Base-by-base conservation (phyloP, 2,113 vertebrate species). In the Stegastes partitus region DNA sequence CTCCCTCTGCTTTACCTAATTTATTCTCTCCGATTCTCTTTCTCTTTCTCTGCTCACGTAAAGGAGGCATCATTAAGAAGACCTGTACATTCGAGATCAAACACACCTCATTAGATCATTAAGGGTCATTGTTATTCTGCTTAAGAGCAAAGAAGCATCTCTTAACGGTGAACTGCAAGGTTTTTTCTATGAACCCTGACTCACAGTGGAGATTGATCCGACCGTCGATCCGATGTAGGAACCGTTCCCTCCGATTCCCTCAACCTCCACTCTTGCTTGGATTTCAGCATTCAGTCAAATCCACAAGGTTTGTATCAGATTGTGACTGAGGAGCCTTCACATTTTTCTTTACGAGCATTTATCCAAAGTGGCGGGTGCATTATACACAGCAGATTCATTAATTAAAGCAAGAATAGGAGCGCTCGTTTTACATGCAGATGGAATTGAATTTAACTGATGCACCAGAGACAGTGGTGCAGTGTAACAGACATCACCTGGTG, bases 231-330 rank as follows among this genome's bases (percentile, higher is more conserved):
- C 61, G 1, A 84, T 91, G 86, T 89, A 92, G 91, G 63, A 90
- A 19, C 82, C n/a, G 74, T 74, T 64, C 68, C 79, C 63, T 74
- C 71, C 19, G 39, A 76, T 73, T 76, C 70, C 63, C 65, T 45
- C 64, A 56, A 44, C 65, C 23, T 79, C 59, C 57, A 83, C 72
- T 84, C 68, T 87, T 70, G 77, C 71, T 87, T 93, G 92, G 90
- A 91, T 91, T 92, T 84, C 86, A 81, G 70, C 87, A 53, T 78
- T 84, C 79, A 83, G 86, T 90, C 83, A 84, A 91, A 92, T 91
- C 83, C 83, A 81, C 83, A 84, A 94, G 94, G 94, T 95, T 44
- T 79, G 86, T 93, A 65, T 47, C 19, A 19, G 11, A 28, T 63
- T 74, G 55, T 44, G 10, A 11, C 16, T 2, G 4, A 53, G 9